phyloP scores from a whole-genome alignment of 2,888 invertebrate genomes.

The Zele albiditarsus region DNA sequence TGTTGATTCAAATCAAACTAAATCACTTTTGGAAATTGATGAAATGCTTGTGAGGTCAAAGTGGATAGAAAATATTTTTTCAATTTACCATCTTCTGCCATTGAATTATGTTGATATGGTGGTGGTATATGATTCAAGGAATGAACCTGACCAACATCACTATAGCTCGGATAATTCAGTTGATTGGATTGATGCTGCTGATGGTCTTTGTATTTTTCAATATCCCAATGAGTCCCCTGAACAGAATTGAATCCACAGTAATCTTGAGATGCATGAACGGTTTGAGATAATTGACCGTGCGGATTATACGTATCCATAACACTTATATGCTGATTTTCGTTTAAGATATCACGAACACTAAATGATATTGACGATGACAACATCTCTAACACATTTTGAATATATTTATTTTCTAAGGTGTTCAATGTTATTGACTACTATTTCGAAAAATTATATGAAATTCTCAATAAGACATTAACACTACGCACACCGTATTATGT shows the following conservation, averaged over 20 bases:
- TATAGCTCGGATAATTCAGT: constrained; percentile 60
- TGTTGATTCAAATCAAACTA: constrained; percentile 45
- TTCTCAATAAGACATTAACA: neutral
- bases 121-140: constrained; percentile 63
- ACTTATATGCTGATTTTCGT: constrained; percentile 65
- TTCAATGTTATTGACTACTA: neutral
- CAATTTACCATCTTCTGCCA: constrained; percentile 65
- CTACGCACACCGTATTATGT: constrained; percentile 1
- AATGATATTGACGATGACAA: constrained; percentile 66
- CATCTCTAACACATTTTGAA: constrained; percentile 54
- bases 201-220: constrained; percentile 68
- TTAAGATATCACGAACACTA: constrained; percentile 70
- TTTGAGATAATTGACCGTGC: constrained; percentile 59
- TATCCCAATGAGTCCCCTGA: constrained; percentile 67
- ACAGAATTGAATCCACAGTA: constrained; percentile 65
- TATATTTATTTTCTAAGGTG: constrained; percentile 12
- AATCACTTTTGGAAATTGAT: neutral
- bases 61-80: neutral
- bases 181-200: constrained; percentile 50
- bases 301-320: constrained; percentile 67
- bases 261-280: constrained; percentile 61
- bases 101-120: constrained; percentile 62
- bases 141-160: constrained; percentile 66
- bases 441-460: constrained; percentile 1
- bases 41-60: neutral